phyloP scores from a whole-genome alignment of 2,797 vertebrate genomes.

The Ctenopoma multispine region DNA sequence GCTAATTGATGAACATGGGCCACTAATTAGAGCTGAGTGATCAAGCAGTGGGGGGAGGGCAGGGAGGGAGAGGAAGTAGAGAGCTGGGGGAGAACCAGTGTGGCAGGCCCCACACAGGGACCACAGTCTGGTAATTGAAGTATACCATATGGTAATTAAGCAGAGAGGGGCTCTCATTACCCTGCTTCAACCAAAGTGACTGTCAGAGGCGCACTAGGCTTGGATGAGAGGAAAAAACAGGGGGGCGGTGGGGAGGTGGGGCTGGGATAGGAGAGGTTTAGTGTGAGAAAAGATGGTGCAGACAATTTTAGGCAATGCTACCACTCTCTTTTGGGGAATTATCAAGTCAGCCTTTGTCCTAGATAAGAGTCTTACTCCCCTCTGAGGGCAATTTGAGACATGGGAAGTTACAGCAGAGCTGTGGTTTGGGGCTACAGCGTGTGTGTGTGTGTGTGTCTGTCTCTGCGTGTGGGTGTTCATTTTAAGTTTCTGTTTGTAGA shows the following conservation, averaged over 20 bases:
- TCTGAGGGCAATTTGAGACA: constrained; percentile 77
- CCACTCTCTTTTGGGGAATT: constrained; percentile 75
- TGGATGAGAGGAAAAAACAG: constrained; percentile 35
- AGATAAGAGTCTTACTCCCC: constrained; percentile 75
- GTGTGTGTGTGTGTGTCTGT: constrained; percentile 35
- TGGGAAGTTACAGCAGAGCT: constrained; percentile 71
- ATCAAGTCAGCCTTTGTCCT: constrained; percentile 79
- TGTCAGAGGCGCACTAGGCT: constrained; percentile 54
- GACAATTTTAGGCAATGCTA: constrained; percentile 61
- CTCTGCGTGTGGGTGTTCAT: constrained; percentile 21
- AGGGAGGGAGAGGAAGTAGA: constrained; percentile 53
- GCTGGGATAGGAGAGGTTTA: constrained; percentile 17
- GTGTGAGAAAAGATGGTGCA: constrained; percentile 46
- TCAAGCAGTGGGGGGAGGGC: constrained; percentile 67
- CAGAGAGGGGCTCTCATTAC: constrained; percentile 80
- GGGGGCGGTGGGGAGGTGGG: too few species aligned
- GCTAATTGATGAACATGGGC: constrained; percentile 84
- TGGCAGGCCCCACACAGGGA: constrained; percentile 73
- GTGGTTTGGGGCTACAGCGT: constrained; percentile 66
- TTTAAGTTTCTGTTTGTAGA: constrained; percentile 39
- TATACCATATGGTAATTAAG: constrained; percentile 81
- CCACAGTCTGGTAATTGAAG: constrained; percentile 81
- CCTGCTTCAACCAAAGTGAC: constrained; percentile 71
- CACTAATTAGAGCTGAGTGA: constrained; percentile 79
- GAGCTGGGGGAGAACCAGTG: constrained; percentile 66